Percentiles rank a stretch among this genome's conserved stretches.
phyloP scores from a whole-genome alignment of 2,797 vertebrate genomes.

The Limosa lapponica region DNA sequence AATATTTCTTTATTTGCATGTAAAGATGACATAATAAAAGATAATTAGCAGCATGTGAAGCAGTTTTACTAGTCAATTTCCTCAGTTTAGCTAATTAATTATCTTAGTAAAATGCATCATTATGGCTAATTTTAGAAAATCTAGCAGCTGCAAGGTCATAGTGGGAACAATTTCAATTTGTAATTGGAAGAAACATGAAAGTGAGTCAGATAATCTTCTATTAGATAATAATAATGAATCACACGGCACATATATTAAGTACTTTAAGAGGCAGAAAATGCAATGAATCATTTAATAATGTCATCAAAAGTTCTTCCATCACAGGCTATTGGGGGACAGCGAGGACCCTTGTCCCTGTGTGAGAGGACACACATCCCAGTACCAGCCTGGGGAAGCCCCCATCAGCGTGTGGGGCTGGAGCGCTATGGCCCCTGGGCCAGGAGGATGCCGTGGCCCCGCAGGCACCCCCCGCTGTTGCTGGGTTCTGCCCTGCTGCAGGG shows the following conservation, averaged over 20 bases:
- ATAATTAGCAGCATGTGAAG: constrained; percentile 81
- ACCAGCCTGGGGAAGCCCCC: background rate
- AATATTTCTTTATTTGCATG: constrained; percentile 82
- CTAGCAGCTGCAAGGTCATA: constrained; percentile 79
- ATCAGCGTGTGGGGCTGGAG: fast-evolving
- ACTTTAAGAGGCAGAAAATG: constrained; percentile 52
- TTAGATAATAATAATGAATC: constrained; percentile 68
- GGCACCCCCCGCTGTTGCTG: background rate
- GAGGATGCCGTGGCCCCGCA: fast-evolving
- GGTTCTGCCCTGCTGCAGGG: background rate
- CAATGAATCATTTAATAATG: constrained; percentile 3
- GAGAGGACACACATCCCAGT: fast-evolving
- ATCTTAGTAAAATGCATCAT: constrained; percentile 80
- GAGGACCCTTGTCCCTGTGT: background rate
- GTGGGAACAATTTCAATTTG: constrained; percentile 70
- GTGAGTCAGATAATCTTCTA: constrained; percentile 72
- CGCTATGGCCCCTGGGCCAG: fast-evolving
- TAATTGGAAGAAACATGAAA: constrained; percentile 72
- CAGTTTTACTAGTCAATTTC: constrained; percentile 80
- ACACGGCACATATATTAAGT: background rate
- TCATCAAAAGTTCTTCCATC: background rate
- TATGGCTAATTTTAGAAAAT: constrained; percentile 81
- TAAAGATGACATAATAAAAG: constrained; percentile 81
- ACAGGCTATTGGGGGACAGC: background rate
- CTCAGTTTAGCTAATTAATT: constrained; percentile 84